These are phyloP conservation scores for Dynastes grantii DNA, from an alignment of 2,888 invertebrate genomes.

Conservation along the genomic window DNA sequence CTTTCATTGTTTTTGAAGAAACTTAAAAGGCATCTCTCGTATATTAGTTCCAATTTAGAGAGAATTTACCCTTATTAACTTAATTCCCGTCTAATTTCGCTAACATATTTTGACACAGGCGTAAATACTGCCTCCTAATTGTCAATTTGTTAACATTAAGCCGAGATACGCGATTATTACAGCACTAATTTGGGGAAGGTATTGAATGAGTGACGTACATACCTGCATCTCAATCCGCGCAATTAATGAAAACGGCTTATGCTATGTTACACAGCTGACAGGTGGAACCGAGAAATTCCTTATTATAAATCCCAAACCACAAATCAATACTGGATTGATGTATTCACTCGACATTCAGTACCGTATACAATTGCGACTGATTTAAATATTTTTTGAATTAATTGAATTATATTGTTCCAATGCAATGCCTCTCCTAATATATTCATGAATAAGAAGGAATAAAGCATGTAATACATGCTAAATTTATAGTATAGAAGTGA, in stretches of 20 bases:
- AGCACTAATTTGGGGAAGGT: conserved; percentile 15
- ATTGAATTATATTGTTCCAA: neutral
- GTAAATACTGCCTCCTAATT: neutral
- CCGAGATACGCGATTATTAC: conserved; percentile 12
- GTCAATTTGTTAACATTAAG: conserved; percentile 25
- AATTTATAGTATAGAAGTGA: conserved; percentile 13
- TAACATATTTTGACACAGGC: neutral
- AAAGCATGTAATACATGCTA: neutral
- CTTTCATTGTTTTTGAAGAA: too few species aligned
- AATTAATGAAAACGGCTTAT: conserved; percentile 35
- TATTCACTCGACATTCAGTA: neutral
- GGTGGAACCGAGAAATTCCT: neutral
- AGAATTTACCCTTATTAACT: too few species aligned
- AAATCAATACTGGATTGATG: too few species aligned
- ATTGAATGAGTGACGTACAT: conserved; percentile 18
- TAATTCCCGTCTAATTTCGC: neutral
- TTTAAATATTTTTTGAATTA: neutral
- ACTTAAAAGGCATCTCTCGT: too few species aligned
- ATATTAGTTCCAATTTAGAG: neutral
- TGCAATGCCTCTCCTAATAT: neutral
- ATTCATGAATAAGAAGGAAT: conserved; percentile 9
- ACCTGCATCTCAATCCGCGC: neutral
- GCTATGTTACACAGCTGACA: conserved; percentile 7
- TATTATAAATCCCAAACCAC: neutral
- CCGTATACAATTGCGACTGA: neutral